A percentile compares a stretch with the other conserved stretches of the same genome.
Evolutionary conservation across 2,113 vertebrate genomes (phyloP).

Genomic region (Ailuropoda melanoleuca): DNA sequence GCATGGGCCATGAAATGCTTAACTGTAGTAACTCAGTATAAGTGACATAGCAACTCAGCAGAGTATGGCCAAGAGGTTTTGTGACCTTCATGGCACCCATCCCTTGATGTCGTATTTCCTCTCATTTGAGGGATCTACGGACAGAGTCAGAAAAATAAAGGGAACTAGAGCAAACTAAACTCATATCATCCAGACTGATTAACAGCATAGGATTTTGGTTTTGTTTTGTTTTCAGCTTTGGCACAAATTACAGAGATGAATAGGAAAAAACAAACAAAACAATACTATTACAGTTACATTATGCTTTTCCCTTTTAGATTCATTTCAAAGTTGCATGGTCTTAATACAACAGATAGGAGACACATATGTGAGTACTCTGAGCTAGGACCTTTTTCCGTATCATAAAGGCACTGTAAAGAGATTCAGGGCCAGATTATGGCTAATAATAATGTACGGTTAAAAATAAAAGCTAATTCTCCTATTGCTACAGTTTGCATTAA

Average conservation of each 20-base stretch:
- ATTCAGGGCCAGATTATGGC: not conserved
- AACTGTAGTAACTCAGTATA: not conserved
- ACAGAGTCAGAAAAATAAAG: not conserved
- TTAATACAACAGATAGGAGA: not conserved
- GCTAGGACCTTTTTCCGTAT: not conserved
- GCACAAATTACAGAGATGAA: not conserved
- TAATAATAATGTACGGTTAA: not conserved
- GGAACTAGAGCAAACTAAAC: not conserved
- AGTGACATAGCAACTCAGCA: not conserved
- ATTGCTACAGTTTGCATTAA: not conserved
- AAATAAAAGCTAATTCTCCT: not conserved
- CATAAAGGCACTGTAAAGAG: not conserved
- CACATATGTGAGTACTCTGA: too few species aligned
- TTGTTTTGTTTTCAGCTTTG: not conserved
- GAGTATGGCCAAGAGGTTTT: not conserved
- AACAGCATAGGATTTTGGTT: not conserved
- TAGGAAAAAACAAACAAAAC: not conserved
- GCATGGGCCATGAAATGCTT: not conserved
- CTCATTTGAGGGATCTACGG: rapidly evolving
- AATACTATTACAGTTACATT: not conserved
- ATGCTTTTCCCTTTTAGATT: not conserved
- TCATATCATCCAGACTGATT: not conserved
- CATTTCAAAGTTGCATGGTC: not conserved
- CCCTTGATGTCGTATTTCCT: not conserved
- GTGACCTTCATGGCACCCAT: not conserved